Evolutionary conservation across 2,797 vertebrate genomes (phyloP).

Genomic region (Valencia hispanica): DNA sequence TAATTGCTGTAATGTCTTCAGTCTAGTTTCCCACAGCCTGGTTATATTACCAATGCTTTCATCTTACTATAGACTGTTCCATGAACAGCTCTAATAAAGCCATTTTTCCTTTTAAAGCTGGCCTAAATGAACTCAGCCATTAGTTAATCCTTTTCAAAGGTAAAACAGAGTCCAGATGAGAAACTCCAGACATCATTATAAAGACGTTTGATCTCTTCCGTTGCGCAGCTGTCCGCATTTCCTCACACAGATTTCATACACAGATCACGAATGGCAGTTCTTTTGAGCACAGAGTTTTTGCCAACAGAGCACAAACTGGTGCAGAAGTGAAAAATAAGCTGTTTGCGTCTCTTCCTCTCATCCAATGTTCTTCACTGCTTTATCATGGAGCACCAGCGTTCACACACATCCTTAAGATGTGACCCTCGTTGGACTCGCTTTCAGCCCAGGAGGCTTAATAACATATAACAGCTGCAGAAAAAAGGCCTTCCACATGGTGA

Average conservation of each 20-base stretch:
- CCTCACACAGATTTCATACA: constrained; percentile 43
- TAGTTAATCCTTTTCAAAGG: constrained; percentile 31
- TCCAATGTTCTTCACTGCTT: constrained; percentile 48
- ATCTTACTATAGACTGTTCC: neutral
- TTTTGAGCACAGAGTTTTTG: constrained; percentile 49
- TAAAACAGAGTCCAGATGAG: constrained; percentile 32
- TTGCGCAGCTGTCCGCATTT: constrained; percentile 35
- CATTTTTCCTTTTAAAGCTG: constrained; percentile 27
- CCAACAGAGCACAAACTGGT: constrained; percentile 50
- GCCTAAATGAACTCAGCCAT: constrained; percentile 22
- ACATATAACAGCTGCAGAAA: constrained; percentile 56
- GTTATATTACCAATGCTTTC: constrained; percentile 23
- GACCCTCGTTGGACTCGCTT: constrained; percentile 72
- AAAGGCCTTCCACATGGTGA: constrained; percentile 70
- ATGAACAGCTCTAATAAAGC: neutral
- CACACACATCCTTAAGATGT: constrained; percentile 63
- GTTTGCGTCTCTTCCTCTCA: constrained; percentile 49
- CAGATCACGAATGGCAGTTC: constrained; percentile 53
- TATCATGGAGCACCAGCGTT: constrained; percentile 67
- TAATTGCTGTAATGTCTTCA: constrained; percentile 20
- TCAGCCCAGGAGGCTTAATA: constrained; percentile 72
- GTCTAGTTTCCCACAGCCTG: constrained; percentile 6
- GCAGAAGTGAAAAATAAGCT: constrained; percentile 60
- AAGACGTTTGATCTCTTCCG: constrained; percentile 22
- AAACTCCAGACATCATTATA: constrained; percentile 36